Percentiles rank a stretch among this genome's conserved stretches.
Conservation (phyloP, 2,888 invertebrate genomes). For the Biston stratarius region DNA sequence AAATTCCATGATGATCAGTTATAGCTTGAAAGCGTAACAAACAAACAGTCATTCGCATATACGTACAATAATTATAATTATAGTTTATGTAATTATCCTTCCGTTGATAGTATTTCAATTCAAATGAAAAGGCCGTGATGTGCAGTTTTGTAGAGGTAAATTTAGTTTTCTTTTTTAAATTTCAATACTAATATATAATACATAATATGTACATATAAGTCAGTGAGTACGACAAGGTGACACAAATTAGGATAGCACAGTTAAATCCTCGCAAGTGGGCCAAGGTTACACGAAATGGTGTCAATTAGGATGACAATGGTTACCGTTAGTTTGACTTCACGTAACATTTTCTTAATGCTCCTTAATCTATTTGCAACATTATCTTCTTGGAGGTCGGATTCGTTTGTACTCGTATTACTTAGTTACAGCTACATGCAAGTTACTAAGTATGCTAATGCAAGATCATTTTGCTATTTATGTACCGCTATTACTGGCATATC, state of each 20-base stretch:
- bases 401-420: not conserved
- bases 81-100: no score
- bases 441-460: not conserved
- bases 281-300: conserved; percentile 26
- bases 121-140: no score
- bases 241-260: conserved; percentile 31
- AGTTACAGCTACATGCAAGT: no score
- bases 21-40: no score
- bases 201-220: not conserved
- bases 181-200: no score
- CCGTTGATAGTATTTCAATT: no score
- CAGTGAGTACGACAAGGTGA: conserved; percentile 22
- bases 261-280: conserved; percentile 20
- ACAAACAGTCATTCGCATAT: no score
- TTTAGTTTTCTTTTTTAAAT: no score
- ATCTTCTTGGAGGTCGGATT: conserved; percentile 22
- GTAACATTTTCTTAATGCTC: conserved; percentile 33
- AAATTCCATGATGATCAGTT: no score
- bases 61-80: no score
- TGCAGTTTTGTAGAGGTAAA: no score
- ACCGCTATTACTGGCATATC: no score
- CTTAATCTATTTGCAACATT: conserved; percentile 33
- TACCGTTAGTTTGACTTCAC: conserved; percentile 11
- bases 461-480: not conserved
- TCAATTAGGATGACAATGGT: conserved; percentile 35